phyloP scores from a whole-genome alignment of 2,113 vertebrate genomes.

The Notechis scutatus region DNA sequence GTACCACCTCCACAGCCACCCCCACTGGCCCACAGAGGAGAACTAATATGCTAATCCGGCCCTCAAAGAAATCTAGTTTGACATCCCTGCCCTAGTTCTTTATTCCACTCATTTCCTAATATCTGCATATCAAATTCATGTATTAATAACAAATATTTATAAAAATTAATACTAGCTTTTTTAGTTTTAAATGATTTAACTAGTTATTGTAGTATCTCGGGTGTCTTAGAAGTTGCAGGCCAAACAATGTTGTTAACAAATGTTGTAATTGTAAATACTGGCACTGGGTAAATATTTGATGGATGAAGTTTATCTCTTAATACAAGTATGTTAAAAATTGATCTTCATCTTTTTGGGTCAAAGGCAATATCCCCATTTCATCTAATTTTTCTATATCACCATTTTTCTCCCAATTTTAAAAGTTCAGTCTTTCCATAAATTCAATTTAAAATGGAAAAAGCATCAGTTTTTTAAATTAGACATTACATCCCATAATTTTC shows the following conservation, averaged over 20 bases:
- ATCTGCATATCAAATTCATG: background rate
- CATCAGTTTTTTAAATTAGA: background rate
- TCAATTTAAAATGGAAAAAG: background rate
- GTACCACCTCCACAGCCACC: too few species aligned
- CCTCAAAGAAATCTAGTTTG: too few species aligned
- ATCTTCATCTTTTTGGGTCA: background rate
- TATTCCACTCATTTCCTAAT: background rate
- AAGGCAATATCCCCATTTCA: background rate
- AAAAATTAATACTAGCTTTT: background rate
- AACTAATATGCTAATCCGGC: too few species aligned
- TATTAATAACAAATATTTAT: background rate
- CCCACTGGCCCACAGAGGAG: too few species aligned
- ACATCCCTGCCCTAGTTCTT: background rate
- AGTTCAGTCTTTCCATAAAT: background rate
- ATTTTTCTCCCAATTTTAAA: background rate
- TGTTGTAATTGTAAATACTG: background rate
- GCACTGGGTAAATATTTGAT: background rate
- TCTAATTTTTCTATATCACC: background rate
- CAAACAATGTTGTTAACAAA: background rate
- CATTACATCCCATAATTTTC: background rate
- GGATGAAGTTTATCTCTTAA: background rate
- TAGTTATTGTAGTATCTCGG: background rate
- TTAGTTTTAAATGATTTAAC: background rate
- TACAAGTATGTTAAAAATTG: background rate
- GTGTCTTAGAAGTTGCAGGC: background rate